phyloP scores from a whole-genome alignment of 2,888 invertebrate species.

The Pegoplata infirma region DNA sequence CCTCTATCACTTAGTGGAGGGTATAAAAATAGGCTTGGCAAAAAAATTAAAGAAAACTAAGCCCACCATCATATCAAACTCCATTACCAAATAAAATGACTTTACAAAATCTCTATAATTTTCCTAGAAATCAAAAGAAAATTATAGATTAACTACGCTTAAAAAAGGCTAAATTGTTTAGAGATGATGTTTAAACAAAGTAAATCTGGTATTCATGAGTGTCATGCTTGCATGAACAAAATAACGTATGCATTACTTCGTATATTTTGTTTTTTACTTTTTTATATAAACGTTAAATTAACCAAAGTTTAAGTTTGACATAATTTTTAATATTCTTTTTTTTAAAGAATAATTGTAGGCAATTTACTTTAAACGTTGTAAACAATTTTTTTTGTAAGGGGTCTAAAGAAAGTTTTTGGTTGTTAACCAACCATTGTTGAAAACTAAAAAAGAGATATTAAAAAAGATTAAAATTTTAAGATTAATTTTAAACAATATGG shows the following conservation, averaged over 20 bases:
- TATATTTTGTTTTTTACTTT: not conserved
- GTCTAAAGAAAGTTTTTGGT: not conserved
- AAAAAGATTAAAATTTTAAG: constrained; percentile 10
- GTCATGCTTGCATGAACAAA: not conserved
- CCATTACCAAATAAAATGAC: constrained; percentile 14
- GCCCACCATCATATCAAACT: constrained; percentile 24
- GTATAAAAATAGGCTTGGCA: constrained; percentile 41
- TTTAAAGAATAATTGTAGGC: constrained; percentile 28
- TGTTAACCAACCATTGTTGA: not conserved
- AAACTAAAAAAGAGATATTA: not conserved
- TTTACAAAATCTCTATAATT: constrained; percentile 41
- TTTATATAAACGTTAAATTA: no score
- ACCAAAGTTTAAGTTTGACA: not conserved
- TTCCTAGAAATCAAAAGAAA: constrained; percentile 34
- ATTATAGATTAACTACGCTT: constrained; percentile 23
- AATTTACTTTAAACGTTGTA: constrained; percentile 27
- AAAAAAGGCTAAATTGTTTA: not conserved
- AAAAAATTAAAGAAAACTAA: constrained; percentile 23
- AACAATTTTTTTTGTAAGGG: not conserved
- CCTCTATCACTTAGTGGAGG: no score
- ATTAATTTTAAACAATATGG: constrained; percentile 24
- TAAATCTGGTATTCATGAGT: not conserved
- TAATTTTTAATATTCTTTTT: not conserved
- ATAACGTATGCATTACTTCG: not conserved
- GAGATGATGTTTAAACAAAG: not conserved